Base-by-base conservation (phyloP, 2,797 vertebrate species). In the Labroides dimidiatus region DNA sequence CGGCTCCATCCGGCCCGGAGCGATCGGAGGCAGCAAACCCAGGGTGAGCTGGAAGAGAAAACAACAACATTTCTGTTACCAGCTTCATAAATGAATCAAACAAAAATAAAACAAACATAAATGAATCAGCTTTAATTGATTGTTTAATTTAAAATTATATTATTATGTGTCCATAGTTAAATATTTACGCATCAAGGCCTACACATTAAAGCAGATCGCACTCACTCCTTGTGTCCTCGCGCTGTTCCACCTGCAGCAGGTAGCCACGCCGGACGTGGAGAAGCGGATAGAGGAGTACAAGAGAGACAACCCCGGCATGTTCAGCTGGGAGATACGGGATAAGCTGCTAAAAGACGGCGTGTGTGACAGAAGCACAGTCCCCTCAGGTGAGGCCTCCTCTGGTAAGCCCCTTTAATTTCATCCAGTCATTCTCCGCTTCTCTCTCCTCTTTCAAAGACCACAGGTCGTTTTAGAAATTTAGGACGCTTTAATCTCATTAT, bases 301-400 rank as follows among this genome's bases (percentile, higher is more conserved):
- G 80, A 89, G 96, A 33, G 96, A 98, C 48, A 98, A 97, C 68
- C 95, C 97, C 0, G 97, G 96, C 0, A 98, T 99, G 95, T 99
- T 99, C 87, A 99, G 97, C 84, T 99, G 97, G 97, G 97, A 99
- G 89, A 99, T 99, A 90, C 94, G 97, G 43, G 97, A 99, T 59
- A 92, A 96, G 63, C 94, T 99, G 72, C 92, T 99, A 66, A 99
- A 98, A 86, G 97, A 99, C 0, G 97, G 97, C 0, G 95, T 97
- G 86, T 99, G 97, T 20, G 97, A 98, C 92, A 90, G 96, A 69
- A 96, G 96, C 93, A 95, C 96, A 0, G 96, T 97, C 84, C 97
- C 97, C 89, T 98, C 97, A 98, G 97, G 97, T 99, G 96, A 98
- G 97, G 88, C 91, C 82, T 84, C 88, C 75, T 89, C 93, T 81